Evolutionary conservation across 2,888 invertebrate genomes (phyloP).

Genomic region (Nephrotoma flavescens): DNA sequence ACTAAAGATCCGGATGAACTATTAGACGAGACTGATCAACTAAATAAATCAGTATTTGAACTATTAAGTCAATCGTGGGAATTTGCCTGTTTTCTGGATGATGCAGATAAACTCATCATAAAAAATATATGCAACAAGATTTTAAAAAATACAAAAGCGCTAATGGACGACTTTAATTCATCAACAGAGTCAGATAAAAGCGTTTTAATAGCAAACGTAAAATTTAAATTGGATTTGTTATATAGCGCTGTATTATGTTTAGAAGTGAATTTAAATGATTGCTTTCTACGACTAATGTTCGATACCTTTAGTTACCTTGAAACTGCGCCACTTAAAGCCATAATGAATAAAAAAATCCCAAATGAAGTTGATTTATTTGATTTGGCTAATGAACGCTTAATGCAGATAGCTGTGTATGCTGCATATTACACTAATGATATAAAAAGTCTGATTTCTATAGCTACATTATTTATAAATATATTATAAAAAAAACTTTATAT

Average conservation of each 20-base stretch:
- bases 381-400: background rate
- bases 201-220: background rate
- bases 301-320: background rate
- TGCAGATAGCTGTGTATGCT: background rate
- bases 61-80: background rate
- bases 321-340: background rate
- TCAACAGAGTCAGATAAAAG: background rate
- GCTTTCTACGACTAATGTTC: background rate
- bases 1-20: background rate
- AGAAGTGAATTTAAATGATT: background rate
- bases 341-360: background rate
- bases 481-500: background rate
- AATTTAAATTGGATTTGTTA: background rate
- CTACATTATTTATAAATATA: background rate
- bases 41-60: background rate
- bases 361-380: background rate
- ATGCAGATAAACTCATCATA: background rate
- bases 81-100: background rate
- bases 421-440: background rate
- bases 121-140: background rate
- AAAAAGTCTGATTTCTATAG: background rate
- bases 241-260: background rate
- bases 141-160: background rate
- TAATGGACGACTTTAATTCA: background rate
- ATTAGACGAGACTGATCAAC: background rate